Conservation (phyloP, 2,113 vertebrate genomes). For the Silurus glanis region DNA sequence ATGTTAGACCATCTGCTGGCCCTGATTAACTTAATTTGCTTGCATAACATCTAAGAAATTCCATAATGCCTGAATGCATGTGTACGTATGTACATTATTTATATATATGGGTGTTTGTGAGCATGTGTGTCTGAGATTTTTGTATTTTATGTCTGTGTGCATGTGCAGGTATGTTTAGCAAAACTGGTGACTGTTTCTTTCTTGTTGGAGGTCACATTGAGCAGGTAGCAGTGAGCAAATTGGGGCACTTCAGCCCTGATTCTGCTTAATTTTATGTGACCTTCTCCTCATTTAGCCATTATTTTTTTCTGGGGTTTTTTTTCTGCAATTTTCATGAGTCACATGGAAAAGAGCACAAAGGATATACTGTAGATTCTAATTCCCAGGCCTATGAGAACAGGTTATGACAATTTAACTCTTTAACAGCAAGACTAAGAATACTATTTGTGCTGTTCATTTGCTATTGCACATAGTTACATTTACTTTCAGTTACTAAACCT, state of each 20-base stretch:
- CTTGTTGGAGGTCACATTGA: neutral
- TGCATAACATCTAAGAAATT: neutral
- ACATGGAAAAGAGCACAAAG: neutral
- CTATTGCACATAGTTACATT: no score
- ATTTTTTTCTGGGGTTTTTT: neutral
- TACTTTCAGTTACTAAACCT: no score
- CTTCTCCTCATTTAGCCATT: neutral
- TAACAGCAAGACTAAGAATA: no score
- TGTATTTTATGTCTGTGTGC: slow-evolving; percentile 1
- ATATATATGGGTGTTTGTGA: neutral
- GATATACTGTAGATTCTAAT: neutral
- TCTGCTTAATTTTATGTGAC: neutral
- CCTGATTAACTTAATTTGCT: neutral
- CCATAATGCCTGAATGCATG: neutral
- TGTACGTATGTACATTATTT: neutral
- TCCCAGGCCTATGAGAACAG: no score
- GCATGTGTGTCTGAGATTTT: neutral
- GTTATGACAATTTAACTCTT: no score
- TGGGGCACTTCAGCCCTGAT: neutral
- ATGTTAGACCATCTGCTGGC: neutral
- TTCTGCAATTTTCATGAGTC: neutral
- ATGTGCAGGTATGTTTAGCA: slow-evolving; percentile 10
- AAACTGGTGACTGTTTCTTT: neutral
- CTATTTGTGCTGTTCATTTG: no score
- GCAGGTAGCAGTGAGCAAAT: neutral